phyloP scores from a whole-genome alignment of 2,888 invertebrate genomes.

The Steinernema hermaphroditum region DNA sequence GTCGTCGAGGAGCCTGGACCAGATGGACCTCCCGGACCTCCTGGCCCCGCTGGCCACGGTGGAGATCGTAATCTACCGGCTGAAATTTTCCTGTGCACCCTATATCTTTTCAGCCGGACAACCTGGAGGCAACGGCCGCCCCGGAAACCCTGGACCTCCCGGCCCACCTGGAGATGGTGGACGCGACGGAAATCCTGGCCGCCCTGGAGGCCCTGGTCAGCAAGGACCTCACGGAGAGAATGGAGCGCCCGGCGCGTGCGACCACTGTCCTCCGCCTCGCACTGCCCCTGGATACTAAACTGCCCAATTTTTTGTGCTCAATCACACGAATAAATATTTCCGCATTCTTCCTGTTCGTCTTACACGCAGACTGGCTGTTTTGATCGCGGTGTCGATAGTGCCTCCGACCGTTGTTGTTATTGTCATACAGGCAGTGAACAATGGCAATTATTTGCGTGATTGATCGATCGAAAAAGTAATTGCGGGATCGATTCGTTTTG shows the following conservation, averaged over 20 bases:
- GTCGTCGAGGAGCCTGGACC: not conserved
- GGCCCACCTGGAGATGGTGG: not conserved
- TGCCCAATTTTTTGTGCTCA: not conserved
- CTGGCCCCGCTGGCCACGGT: not conserved
- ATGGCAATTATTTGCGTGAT: too few species aligned
- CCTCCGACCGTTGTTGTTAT: too few species aligned
- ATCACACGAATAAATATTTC: not conserved
- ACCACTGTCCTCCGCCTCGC: not conserved
- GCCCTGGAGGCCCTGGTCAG: not conserved
- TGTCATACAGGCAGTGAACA: too few species aligned
- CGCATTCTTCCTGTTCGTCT: not conserved
- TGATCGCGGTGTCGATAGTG: too few species aligned
- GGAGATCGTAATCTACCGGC: not conserved
- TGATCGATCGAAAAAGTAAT: too few species aligned
- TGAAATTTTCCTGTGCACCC: too few species aligned
- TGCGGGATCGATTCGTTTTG: too few species aligned
- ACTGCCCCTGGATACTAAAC: not conserved
- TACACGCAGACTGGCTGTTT: too few species aligned
- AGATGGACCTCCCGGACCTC: slow-evolving; percentile 14
- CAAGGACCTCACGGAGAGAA: slow-evolving; percentile 13
- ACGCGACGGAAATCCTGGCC: slow-evolving; percentile 12
- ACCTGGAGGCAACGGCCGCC: not conserved
- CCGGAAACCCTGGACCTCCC: not conserved
- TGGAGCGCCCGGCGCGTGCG: not conserved
- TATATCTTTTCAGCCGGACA: not conserved